Evolutionary conservation across 2,888 invertebrate genomes (phyloP).

Genomic region (Ypsolopha sequella): DNA sequence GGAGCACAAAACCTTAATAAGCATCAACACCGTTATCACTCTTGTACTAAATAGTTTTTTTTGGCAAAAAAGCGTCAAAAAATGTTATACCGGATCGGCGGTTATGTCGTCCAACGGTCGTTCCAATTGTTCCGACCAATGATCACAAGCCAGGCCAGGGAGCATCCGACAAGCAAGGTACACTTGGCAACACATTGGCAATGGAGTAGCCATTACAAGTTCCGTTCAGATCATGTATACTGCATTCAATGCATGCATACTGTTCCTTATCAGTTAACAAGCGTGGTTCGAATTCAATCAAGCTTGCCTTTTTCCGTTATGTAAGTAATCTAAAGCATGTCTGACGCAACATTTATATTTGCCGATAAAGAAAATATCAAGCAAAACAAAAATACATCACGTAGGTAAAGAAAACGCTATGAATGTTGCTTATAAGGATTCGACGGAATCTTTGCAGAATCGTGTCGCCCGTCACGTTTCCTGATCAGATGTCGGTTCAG

Average conservation of each 20-base stretch:
- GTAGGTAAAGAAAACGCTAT: not conserved
- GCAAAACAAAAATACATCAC: not conserved
- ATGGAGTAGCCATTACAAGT: not conserved
- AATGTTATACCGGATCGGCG: constrained; percentile 50
- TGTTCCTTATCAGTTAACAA: not conserved
- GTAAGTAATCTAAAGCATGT: not conserved
- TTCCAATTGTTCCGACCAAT: constrained; percentile 40
- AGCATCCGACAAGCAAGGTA: constrained; percentile 16
- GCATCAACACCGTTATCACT: constrained; percentile 54
- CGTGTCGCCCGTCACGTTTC: constrained; percentile 20
- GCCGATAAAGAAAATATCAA: not conserved
- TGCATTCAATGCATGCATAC: not conserved
- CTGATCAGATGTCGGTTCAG: constrained; percentile 9
- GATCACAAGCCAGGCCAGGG: constrained; percentile 16
- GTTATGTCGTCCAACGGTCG: constrained; percentile 59
- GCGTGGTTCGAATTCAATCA: not conserved
- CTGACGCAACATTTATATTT: not conserved
- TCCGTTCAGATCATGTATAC: not conserved
- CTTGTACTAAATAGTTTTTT: constrained; percentile 59
- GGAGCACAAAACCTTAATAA: constrained; percentile 48
- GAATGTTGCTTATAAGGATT: not conserved
- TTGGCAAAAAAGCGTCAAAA: constrained; percentile 57
- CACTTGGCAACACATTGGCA: constrained; percentile 5
- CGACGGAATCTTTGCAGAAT: constrained; percentile 12
- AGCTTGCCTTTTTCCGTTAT: not conserved